These are phyloP conservation scores for Bradysia coprophila DNA, from an alignment of 1,140 invertebrate genomes.

Conservation along the genomic window DNA sequence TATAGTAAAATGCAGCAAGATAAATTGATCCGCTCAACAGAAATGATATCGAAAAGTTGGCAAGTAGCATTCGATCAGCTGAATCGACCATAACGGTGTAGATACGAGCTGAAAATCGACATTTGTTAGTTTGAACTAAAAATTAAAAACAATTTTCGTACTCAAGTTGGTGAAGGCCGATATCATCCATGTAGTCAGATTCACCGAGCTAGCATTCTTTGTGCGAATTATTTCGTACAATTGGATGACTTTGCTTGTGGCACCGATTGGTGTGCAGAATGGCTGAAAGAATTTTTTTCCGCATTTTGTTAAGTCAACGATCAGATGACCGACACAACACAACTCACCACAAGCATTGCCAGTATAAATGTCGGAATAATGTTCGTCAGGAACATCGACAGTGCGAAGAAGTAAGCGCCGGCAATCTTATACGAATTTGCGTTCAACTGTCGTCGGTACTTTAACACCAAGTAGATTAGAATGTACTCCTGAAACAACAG, in stretches of 20 bases:
- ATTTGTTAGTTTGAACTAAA: neutral
- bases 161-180: conserved; percentile 50
- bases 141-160: conserved; percentile 25
- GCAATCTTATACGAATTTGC: conserved; percentile 23
- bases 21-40: conserved; percentile 36
- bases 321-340: conserved; percentile 5
- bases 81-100: conserved; percentile 46
- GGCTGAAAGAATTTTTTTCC: conserved; percentile 27
- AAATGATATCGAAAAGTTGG: conserved; percentile 41
- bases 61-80: conserved; percentile 36
- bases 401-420: conserved; percentile 28
- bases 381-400: conserved; percentile 27
- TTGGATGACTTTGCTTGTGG: conserved; percentile 47
- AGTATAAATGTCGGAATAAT: conserved; percentile 34
- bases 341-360: conserved; percentile 38
- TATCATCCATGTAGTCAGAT: conserved; percentile 45
- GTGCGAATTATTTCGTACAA: conserved; percentile 37
- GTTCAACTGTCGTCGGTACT: conserved; percentile 34
- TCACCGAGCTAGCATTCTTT: conserved; percentile 44
- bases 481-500: conserved; percentile 42
- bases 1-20: conserved; percentile 32
- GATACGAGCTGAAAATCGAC: conserved; percentile 32
- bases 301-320: conserved; percentile 4
- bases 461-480: conserved; percentile 38
- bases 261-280: conserved; percentile 46